Evolutionary conservation across 2,888 invertebrate genomes (phyloP).

Genomic region (Phania funesta): DNA sequence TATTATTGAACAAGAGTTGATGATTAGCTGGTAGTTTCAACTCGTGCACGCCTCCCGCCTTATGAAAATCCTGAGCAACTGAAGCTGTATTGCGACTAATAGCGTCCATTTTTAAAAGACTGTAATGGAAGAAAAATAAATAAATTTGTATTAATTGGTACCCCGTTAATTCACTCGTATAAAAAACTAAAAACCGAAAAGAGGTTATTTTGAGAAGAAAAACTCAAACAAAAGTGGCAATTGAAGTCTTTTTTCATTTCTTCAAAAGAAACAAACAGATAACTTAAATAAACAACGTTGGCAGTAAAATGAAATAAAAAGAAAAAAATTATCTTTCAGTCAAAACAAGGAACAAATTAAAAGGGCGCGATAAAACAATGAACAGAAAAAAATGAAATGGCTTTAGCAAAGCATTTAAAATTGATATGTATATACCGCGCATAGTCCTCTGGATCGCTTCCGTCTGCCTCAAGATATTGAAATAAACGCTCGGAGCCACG

Average conservation of each 20-base stretch:
- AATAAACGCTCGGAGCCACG: constrained; percentile 86
- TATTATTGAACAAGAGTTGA: constrained; percentile 80
- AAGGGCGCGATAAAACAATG: background rate
- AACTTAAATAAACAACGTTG: background rate
- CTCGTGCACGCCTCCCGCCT: constrained; percentile 83
- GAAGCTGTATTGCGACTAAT: constrained; percentile 81
- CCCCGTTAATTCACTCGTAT: background rate
- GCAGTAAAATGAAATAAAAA: constrained; percentile 34
- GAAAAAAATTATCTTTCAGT: background rate
- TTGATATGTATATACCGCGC: constrained; percentile 76
- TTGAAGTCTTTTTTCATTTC: background rate
- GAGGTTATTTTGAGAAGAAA: background rate
- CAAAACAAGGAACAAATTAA: background rate
- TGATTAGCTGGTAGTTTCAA: constrained; percentile 80
- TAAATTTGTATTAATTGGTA: background rate
- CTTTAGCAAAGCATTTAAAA: background rate
- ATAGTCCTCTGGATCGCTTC: constrained; percentile 84
- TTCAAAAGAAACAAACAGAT: background rate
- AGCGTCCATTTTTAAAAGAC: constrained; percentile 81
- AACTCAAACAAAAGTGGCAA: background rate
- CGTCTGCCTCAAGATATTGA: constrained; percentile 89
- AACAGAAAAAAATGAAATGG: constrained; percentile 13
- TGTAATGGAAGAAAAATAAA: constrained; percentile 65
- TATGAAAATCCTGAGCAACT: constrained; percentile 84
- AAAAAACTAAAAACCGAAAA: background rate